Conservation (phyloP, 2,888 invertebrate species). For the Dynastes grantii region DNA sequence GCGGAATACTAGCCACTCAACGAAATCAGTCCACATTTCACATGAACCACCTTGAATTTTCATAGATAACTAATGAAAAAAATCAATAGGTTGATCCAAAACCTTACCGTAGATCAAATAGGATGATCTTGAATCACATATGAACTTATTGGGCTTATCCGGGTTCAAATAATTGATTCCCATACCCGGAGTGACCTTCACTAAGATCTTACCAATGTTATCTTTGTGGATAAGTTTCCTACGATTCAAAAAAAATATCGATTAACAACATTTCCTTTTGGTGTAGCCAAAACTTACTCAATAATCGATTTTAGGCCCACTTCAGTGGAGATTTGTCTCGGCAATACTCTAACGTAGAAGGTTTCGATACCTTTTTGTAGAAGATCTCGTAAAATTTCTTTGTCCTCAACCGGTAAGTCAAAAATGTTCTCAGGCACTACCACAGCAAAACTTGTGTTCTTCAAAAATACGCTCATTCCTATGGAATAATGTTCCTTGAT, state of each 20-base stretch:
- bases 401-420: conserved; percentile 71
- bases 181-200: conserved; percentile 64
- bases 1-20: conserved; percentile 88
- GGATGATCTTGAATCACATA: conserved; percentile 65
- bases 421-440: conserved; percentile 83
- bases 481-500: conserved; percentile 79
- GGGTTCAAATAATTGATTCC: conserved; percentile 65
- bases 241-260: not conserved
- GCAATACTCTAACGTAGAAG: conserved; percentile 80
- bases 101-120: conserved; percentile 66
- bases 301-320: conserved; percentile 81
- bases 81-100: no score
- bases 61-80: not conserved
- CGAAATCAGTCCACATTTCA: conserved; percentile 71
- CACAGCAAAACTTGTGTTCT: conserved; percentile 85
- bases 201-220: conserved; percentile 65
- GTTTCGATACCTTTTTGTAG: conserved; percentile 77
- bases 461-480: conserved; percentile 84
- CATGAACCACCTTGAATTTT: conserved; percentile 62
- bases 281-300: conserved; percentile 66
- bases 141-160: conserved; percentile 64
- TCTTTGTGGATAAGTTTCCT: conserved; percentile 59
- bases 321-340: conserved; percentile 76
- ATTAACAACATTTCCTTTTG: no score
- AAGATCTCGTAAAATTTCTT: conserved; percentile 73